Conservation (phyloP, 2,888 invertebrate species). For the Cerastoderma edule region DNA sequence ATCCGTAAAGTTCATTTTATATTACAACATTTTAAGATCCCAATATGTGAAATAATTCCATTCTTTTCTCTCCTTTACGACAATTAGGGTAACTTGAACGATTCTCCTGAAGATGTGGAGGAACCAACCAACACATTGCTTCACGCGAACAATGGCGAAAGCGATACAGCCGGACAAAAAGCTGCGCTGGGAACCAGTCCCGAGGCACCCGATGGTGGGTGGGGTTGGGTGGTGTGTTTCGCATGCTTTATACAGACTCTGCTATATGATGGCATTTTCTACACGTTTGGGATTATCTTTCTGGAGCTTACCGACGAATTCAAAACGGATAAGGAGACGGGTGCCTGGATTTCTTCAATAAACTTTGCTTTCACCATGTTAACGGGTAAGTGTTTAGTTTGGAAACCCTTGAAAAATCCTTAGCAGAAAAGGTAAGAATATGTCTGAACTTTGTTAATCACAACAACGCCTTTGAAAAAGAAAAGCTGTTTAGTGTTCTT, state of each 20-base stretch:
- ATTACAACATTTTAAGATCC: no score
- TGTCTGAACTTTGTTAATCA: neutral
- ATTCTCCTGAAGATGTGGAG: no score
- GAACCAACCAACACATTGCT: no score
- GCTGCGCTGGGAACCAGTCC: no score
- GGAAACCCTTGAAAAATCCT: no score
- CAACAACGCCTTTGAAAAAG: neutral
- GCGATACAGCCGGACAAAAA: no score
- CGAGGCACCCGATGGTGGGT: conserved; percentile 17
- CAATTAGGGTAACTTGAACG: no score
- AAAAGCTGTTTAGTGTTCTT: neutral
- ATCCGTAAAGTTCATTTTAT: no score
- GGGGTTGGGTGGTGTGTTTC: conserved; percentile 19
- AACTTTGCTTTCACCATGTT: conserved; percentile 6
- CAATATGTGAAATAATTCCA: no score
- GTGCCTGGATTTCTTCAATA: conserved; percentile 14
- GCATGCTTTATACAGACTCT: conserved; percentile 5
- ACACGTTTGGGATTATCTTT: conserved; percentile 9
- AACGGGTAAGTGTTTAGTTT: conserved; percentile 7
- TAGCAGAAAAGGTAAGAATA: neutral
- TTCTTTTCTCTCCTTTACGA: no score
- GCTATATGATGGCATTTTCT: conserved; percentile 11
- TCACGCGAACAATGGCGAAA: no score
- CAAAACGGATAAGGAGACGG: neutral
- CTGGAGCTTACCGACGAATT: conserved; percentile 13